phyloP scores from a whole-genome alignment of 2,888 invertebrate species.

The Drosophila setosimentum region DNA sequence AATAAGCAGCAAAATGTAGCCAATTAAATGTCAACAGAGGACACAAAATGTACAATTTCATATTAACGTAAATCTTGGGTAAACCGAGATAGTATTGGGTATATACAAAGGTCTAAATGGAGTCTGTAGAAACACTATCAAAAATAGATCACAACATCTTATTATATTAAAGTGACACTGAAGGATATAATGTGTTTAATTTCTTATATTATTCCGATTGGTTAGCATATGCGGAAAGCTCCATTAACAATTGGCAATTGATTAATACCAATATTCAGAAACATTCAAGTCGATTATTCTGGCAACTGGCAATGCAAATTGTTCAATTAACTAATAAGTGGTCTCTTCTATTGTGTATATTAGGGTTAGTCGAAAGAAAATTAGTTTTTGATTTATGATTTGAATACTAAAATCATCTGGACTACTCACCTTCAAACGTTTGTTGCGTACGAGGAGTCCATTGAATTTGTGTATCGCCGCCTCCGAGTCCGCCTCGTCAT shows the following conservation, averaged over 20 bases:
- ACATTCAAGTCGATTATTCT: background rate
- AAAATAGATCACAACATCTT: background rate
- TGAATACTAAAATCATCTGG: background rate
- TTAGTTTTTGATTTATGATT: background rate
- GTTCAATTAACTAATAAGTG: constrained; percentile 7
- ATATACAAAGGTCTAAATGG: background rate
- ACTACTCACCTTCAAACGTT: constrained; percentile 92
- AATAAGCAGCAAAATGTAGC: background rate
- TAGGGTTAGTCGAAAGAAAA: constrained; percentile 4
- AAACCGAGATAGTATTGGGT: background rate
- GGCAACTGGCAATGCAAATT: background rate
- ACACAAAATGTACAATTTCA: background rate
- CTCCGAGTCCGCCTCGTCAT: constrained; percentile 92
- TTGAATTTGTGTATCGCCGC: constrained; percentile 94
- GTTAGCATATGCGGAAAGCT: constrained; percentile 1
- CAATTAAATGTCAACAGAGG: background rate
- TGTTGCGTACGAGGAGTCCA: constrained; percentile 95
- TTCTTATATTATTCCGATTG: background rate
- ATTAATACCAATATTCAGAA: background rate
- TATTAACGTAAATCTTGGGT: background rate
- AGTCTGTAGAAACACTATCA: background rate
- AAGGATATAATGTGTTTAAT: background rate
- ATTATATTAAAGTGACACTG: background rate
- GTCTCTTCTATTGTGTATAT: background rate
- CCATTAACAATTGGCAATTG: constrained; percentile 3